phyloP scores from a whole-genome alignment of 2,113 vertebrate species.

The Dermatemys mawii region DNA sequence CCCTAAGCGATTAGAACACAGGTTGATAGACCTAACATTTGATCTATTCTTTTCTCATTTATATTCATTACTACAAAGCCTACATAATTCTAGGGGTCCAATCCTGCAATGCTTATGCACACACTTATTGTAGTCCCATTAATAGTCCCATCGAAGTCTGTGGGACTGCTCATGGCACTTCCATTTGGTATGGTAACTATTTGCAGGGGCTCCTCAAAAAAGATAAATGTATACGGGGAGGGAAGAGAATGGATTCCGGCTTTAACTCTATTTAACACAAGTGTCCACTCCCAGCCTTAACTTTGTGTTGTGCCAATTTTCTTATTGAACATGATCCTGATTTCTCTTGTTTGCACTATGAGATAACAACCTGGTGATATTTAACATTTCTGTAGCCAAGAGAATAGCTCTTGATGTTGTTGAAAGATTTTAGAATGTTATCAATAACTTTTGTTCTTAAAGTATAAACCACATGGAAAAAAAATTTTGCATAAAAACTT shows the following conservation, averaged over 20 bases:
- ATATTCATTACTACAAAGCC: not conserved
- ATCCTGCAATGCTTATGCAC: not conserved
- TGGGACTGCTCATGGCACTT: not conserved
- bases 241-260: not conserved
- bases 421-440: conserved; percentile 45
- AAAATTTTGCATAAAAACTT: conserved; percentile 76
- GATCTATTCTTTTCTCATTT: not conserved
- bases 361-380: not conserved
- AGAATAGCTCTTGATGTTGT: not conserved
- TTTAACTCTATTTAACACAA: not conserved
- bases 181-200: not conserved
- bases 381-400: not conserved
- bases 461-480: conserved; percentile 57
- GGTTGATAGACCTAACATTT: not conserved
- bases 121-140: not conserved
- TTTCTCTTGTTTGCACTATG: fast-evolving
- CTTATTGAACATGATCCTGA: fast-evolving
- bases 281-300: not conserved
- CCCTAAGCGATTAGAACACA: fast-evolving
- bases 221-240: not conserved
- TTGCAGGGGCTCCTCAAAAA: not conserved
- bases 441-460: conserved; percentile 69
- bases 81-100: not conserved
- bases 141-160: not conserved
- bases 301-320: not conserved